Evolutionary conservation across 2,888 invertebrate species (phyloP).

Genomic region (Pyrochroa serraticornis): DNA sequence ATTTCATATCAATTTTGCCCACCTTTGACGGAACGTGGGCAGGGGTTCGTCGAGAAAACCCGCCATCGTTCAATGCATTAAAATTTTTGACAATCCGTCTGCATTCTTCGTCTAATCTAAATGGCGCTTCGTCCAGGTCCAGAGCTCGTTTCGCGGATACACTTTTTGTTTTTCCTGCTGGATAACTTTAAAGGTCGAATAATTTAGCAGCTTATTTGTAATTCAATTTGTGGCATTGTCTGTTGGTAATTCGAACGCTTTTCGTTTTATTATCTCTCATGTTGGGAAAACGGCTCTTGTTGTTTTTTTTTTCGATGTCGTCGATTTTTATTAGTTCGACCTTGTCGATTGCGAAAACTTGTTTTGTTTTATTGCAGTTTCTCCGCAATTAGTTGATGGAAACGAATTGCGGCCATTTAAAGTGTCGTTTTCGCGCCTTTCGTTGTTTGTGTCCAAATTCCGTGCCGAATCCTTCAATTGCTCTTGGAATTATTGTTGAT

Average conservation of each 20-base stretch:
- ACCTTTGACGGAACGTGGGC: too few relatives aligned
- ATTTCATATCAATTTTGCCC: too few relatives aligned
- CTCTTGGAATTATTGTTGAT: too few relatives aligned
- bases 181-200: slow-evolving; percentile 26
- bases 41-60: too few relatives aligned
- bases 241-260: slow-evolving; percentile 7
- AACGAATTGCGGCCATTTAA: background rate
- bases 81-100: too few relatives aligned
- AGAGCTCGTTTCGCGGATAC: background rate
- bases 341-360: slow-evolving; percentile 27
- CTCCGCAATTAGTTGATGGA: slow-evolving; percentile 2
- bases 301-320: slow-evolving; percentile 19
- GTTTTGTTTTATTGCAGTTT: slow-evolving; percentile 25
- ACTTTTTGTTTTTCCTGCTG: slow-evolving; percentile 15
- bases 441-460: too few relatives aligned
- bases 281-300: slow-evolving; percentile 11
- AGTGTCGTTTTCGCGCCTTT: too few relatives aligned
- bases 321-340: slow-evolving; percentile 25
- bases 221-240: slow-evolving; percentile 29
- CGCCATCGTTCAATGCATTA: too few relatives aligned
- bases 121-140: too few relatives aligned
- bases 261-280: slow-evolving; percentile 8
- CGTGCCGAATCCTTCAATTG: too few relatives aligned
- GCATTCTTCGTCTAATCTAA: too few relatives aligned
- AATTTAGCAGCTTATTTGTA: slow-evolving; percentile 29